Percentiles rank a stretch among this genome's conserved stretches.
phyloP scores from a whole-genome alignment of 2,797 vertebrate species.

The Aulostomus chinensis region DNA sequence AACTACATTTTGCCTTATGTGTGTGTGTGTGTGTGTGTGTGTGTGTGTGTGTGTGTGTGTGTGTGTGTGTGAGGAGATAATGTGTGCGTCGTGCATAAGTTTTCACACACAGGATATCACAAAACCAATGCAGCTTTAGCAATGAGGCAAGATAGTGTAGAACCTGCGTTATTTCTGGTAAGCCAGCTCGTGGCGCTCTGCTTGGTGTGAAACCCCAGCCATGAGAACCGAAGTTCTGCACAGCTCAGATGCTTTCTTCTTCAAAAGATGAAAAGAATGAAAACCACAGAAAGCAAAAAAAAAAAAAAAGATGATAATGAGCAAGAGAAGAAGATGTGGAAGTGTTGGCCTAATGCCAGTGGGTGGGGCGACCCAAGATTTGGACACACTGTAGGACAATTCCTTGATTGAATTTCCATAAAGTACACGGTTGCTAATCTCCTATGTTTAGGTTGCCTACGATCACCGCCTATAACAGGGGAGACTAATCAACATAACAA shows the following conservation, averaged over 20 bases:
- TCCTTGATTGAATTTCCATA: conserved; percentile 27
- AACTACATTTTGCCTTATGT: conserved; percentile 30
- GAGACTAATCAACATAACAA: too few relatives aligned
- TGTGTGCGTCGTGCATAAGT: conserved; percentile 35
- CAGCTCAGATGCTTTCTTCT: conserved; percentile 55
- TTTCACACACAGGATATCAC: conserved; percentile 74
- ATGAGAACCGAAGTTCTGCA: conserved; percentile 44
- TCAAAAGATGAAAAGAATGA: conserved; percentile 38
- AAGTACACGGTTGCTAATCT: neutral
- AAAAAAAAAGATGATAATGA: conserved; percentile 14
- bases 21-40: conserved; percentile 21
- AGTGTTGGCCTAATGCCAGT: conserved; percentile 30
- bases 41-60: conserved; percentile 8
- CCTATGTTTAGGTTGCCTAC: neutral
- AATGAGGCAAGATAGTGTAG: conserved; percentile 63
- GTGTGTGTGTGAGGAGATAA: too few relatives aligned
- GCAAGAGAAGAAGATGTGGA: conserved; percentile 35
- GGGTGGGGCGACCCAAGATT: conserved; percentile 47
- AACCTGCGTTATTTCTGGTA: conserved; percentile 80
- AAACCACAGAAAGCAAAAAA: conserved; percentile 21
- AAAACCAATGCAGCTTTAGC: conserved; percentile 55
- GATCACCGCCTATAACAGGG: too few relatives aligned
- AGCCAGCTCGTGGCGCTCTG: conserved; percentile 56
- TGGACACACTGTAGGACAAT: conserved; percentile 50
- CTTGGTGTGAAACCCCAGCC: conserved; percentile 69